Conservation (phyloP, 2,797 vertebrate genomes). For the Phrynocephalus vlangalii region DNA sequence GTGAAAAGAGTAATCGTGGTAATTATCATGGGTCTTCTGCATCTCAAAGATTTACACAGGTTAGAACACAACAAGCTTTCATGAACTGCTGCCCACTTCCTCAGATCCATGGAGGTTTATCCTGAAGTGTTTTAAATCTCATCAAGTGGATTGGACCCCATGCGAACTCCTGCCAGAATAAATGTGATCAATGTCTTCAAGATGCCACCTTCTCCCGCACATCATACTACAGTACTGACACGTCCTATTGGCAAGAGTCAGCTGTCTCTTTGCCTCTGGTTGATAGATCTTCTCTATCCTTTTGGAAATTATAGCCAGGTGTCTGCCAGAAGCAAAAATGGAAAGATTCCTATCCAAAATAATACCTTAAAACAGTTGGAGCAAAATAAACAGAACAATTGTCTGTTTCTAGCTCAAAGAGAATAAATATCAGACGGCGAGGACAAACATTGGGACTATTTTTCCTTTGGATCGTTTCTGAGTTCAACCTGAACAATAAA, state of each 20-base stretch:
- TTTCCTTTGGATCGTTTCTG: neutral
- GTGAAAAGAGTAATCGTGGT: neutral
- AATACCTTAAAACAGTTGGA: neutral
- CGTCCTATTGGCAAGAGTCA: neutral
- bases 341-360: neutral
- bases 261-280: neutral
- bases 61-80: too few species aligned
- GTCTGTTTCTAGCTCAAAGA: neutral
- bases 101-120: neutral
- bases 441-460: neutral
- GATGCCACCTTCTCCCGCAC: neutral
- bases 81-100: neutral
- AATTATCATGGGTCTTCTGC: neutral
- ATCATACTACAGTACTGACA: too few species aligned
- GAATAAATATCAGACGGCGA: neutral
- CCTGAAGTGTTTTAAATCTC: neutral
- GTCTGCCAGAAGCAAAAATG: neutral
- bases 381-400: neutral
- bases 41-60: neutral
- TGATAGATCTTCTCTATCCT: neutral
- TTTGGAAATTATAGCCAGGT: neutral
- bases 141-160: neutral
- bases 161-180: neutral
- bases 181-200: neutral
- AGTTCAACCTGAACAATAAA: neutral